These are phyloP conservation scores for Microplitis mediator DNA, from an alignment of 1,140 invertebrate genomes.

Conservation along the genomic window DNA sequence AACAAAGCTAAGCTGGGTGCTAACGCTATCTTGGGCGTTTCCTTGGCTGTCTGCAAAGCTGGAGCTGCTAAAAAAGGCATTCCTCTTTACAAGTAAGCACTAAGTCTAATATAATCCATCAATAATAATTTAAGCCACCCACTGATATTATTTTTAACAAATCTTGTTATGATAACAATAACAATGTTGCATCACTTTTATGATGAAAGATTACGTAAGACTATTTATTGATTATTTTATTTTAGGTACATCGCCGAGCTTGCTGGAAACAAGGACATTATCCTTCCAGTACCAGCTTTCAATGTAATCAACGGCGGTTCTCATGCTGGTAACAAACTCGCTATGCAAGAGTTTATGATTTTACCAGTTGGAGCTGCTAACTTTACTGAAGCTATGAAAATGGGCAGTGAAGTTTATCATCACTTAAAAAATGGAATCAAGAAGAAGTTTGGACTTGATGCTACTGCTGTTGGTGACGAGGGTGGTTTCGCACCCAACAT, in stretches of 20 bases:
- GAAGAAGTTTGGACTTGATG: conserved; percentile 90
- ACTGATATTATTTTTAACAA: background rate
- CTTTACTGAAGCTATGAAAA: conserved; percentile 98
- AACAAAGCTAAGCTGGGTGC: conserved; percentile 97
- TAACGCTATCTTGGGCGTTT: conserved; percentile 97
- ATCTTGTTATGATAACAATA: no score
- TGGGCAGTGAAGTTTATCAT: conserved; percentile 97
- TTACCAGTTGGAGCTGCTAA: conserved; percentile 79
- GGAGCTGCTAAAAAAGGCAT: conserved; percentile 93
- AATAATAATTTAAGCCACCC: conserved; percentile 38
- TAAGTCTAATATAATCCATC: conserved; percentile 4
- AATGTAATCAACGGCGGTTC: conserved; percentile 99
- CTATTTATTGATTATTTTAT: conserved; percentile 1
- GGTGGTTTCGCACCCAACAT: conserved; percentile 99
- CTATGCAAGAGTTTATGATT: conserved; percentile 99
- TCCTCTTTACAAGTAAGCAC: conserved; percentile 75
- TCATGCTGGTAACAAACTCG: conserved; percentile 98
- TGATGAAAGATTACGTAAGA: background rate
- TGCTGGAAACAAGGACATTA: conserved; percentile 87
- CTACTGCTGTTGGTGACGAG: conserved; percentile 98
- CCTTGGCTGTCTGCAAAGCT: conserved; percentile 94
- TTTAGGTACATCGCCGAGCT: conserved; percentile 89
- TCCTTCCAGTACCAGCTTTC: conserved; percentile 96
- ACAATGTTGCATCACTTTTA: no score
- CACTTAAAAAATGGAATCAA: conserved; percentile 96